A percentile compares a stretch with the other conserved stretches of the same genome.
Evolutionary conservation across 2,888 invertebrate genomes (phyloP).

Genomic region (Hypercompe scribonia): DNA sequence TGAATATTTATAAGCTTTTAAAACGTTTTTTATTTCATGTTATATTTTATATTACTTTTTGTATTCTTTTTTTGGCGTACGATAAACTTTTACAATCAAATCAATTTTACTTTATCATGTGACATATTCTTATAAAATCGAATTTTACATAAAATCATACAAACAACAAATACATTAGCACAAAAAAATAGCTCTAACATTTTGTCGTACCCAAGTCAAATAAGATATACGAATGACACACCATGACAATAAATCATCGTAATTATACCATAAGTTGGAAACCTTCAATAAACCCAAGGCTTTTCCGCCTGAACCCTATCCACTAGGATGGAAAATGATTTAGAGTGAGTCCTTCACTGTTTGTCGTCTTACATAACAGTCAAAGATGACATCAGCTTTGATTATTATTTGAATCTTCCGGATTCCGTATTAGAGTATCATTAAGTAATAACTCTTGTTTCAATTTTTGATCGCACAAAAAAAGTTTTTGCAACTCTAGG

Average conservation of each 20-base stretch:
- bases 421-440: constrained; percentile 5
- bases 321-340: neutral
- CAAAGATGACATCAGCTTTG: constrained; percentile 1
- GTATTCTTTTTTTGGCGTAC: too few species aligned
- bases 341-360: neutral
- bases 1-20: constrained; percentile 7
- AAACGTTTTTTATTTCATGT: too few species aligned
- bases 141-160: too few species aligned
- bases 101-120: too few species aligned
- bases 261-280: neutral
- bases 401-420: constrained; percentile 11
- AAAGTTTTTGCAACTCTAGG: too few species aligned
- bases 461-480: neutral
- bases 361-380: neutral
- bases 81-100: too few species aligned
- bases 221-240: neutral
- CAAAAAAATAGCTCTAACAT: neutral
- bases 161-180: too few species aligned
- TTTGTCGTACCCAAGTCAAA: neutral
- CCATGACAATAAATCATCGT: neutral
- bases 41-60: too few species aligned
- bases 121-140: too few species aligned
- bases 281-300: neutral
- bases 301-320: neutral
- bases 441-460: neutral